Evolutionary conservation across 2,797 vertebrate species (phyloP).

Genomic region (Chloroceryle inda): DNA sequence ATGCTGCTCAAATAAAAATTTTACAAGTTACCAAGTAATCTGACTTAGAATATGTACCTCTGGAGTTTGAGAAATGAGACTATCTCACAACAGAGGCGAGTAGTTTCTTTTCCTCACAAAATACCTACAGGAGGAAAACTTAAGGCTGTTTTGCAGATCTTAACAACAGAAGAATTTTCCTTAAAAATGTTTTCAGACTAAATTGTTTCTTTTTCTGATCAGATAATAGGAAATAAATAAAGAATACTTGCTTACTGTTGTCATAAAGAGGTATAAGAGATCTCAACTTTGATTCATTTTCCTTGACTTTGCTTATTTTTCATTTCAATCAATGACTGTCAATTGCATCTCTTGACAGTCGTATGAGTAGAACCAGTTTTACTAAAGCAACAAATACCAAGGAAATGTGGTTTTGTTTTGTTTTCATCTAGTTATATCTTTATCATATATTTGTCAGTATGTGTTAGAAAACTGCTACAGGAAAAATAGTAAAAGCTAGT

Average conservation of each 20-base stretch:
- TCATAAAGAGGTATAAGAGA: not conserved
- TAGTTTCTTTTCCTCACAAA: not conserved
- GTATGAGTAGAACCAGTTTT: not conserved
- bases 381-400: not conserved
- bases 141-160: not conserved
- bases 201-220: not conserved
- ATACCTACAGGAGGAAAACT: not conserved
- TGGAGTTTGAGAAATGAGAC: not conserved
- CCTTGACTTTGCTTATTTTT: not conserved
- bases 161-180: not conserved
- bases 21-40: not conserved
- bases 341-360: not conserved
- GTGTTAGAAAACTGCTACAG: not conserved
- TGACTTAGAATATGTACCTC: not conserved
- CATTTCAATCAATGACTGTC: not conserved
- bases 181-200: not conserved
- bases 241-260: not conserved
- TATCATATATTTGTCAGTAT: not conserved
- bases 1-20: not conserved
- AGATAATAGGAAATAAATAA: not conserved
- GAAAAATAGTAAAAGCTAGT: not conserved
- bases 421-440: not conserved
- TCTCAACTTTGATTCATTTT: not conserved
- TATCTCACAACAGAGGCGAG: not conserved
- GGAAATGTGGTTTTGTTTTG: rapidly evolving